Evolutionary conservation across 2,113 vertebrate species (phyloP).

Genomic region (Cnemophilus loriae): DNA sequence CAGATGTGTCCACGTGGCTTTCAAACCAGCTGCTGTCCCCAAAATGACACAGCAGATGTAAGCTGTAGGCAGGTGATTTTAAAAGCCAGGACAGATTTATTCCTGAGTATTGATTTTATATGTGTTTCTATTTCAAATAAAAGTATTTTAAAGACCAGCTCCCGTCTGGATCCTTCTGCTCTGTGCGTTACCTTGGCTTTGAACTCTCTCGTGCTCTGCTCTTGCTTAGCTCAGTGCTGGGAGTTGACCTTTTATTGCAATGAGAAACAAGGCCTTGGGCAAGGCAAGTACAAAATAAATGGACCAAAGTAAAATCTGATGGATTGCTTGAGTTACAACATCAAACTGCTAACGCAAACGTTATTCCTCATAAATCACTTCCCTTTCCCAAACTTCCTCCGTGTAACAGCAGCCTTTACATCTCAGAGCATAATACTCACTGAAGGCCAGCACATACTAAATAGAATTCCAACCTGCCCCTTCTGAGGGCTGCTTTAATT

Average conservation of each 20-base stretch:
- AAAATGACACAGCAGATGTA: not conserved
- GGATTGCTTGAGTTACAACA: constrained; percentile 35
- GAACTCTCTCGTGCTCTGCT: not conserved
- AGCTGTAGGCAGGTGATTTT: not conserved
- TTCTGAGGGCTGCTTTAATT: not conserved
- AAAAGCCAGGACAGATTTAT: not conserved
- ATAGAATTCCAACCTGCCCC: not conserved
- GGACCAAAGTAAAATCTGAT: constrained; percentile 50
- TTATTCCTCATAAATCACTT: constrained; percentile 39
- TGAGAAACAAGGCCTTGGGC: constrained; percentile 57
- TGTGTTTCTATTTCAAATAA: not conserved
- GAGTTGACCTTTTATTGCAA: constrained; percentile 53
- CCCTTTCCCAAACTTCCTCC: not conserved
- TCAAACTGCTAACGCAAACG: constrained; percentile 21
- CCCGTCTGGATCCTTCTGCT: not conserved
- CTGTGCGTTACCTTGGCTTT: not conserved
- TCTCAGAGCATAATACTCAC: not conserved
- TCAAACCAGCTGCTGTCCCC: not conserved
- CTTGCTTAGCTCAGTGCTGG: constrained; percentile 8
- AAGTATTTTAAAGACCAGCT: not conserved
- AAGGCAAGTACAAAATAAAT: constrained; percentile 51
- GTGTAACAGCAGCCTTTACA: not conserved
- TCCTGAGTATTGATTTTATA: not conserved
- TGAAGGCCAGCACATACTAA: not conserved
- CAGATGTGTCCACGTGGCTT: not conserved